These are phyloP conservation scores for Coptodon bakossiorum DNA, from an alignment of 2,113 vertebrate genomes.

Conservation along the genomic window DNA sequence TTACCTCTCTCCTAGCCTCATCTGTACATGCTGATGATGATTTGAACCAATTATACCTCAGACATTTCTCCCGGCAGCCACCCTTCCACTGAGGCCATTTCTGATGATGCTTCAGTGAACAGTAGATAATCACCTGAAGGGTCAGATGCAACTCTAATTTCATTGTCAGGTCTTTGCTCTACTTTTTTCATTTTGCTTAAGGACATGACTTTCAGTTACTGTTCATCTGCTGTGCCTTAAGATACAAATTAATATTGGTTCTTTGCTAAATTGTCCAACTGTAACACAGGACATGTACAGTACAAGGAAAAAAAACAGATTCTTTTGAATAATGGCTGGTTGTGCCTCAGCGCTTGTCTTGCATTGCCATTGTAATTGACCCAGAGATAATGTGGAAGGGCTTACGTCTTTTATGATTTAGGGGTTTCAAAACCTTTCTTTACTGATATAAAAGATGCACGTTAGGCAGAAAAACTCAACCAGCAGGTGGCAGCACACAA, in stretches of 20 bases:
- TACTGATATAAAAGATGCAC: background rate
- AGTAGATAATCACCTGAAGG: background rate
- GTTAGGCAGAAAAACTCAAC: background rate
- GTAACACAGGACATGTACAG: background rate
- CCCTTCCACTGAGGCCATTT: background rate
- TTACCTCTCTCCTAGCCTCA: background rate
- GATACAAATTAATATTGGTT: background rate
- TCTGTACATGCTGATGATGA: background rate
- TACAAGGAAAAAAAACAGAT: background rate
- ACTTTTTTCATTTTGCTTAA: background rate
- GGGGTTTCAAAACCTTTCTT: background rate
- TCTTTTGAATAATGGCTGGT: background rate
- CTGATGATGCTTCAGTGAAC: background rate
- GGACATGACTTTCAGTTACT: background rate
- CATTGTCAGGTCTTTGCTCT: background rate
- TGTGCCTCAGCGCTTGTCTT: background rate
- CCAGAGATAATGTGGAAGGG: background rate
- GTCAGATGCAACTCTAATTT: background rate
- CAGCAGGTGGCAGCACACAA: slow-evolving; percentile 51
- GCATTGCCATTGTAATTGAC: background rate
- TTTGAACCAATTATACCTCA: background rate
- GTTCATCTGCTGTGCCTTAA: background rate
- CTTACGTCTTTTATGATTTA: background rate
- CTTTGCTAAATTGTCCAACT: background rate
- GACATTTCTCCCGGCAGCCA: background rate